phyloP scores from a whole-genome alignment of 2,797 vertebrate genomes.

The Sebastiscus albofasciatus region DNA sequence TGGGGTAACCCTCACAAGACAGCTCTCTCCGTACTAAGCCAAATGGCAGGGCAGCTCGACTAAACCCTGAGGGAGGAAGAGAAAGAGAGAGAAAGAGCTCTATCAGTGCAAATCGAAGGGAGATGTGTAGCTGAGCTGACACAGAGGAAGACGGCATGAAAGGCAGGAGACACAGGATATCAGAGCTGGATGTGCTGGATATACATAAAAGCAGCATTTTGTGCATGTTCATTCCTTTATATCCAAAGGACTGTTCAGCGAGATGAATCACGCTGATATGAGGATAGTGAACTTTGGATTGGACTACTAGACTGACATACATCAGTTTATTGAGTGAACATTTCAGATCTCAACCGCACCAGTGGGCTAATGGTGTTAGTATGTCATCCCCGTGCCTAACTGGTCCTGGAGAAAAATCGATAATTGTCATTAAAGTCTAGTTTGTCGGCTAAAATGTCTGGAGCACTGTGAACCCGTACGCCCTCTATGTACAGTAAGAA shows the following conservation, averaged over 20 bases:
- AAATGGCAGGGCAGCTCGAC: slow-evolving; percentile 94
- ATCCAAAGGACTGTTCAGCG: slow-evolving; percentile 3
- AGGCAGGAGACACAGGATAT: slow-evolving; percentile 31
- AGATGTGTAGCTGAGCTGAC: slow-evolving; percentile 49
- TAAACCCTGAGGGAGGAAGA: slow-evolving; percentile 87
- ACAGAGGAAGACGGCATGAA: slow-evolving; percentile 13
- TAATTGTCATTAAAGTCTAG: slow-evolving; percentile 60
- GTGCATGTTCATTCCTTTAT: slow-evolving; percentile 1
- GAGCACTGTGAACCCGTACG: slow-evolving; percentile 7
- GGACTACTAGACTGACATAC: slow-evolving; percentile 15
- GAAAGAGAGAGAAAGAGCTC: slow-evolving; percentile 28
- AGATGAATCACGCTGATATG: background rate
- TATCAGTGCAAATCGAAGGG: slow-evolving; percentile 66
- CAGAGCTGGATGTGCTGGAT: slow-evolving; percentile 1
- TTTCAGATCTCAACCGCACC: slow-evolving; percentile 46
- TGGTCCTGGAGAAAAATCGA: slow-evolving; percentile 49
- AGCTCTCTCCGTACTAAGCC: slow-evolving; percentile 97
- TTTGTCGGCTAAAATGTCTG: slow-evolving; percentile 57
- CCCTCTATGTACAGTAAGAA: slow-evolving; percentile 1
- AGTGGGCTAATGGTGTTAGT: slow-evolving; percentile 58
- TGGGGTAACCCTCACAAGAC: slow-evolving; percentile 98
- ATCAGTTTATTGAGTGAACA: slow-evolving; percentile 46
- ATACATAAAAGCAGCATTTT: slow-evolving; percentile 15
- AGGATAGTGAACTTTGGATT: background rate
- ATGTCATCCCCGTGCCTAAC: slow-evolving; percentile 59